Evolutionary conservation across 2,113 vertebrate genomes (phyloP), one percentile per base, ranked within the genome.

Genomic region (Asarcornis scutulata): DNA sequence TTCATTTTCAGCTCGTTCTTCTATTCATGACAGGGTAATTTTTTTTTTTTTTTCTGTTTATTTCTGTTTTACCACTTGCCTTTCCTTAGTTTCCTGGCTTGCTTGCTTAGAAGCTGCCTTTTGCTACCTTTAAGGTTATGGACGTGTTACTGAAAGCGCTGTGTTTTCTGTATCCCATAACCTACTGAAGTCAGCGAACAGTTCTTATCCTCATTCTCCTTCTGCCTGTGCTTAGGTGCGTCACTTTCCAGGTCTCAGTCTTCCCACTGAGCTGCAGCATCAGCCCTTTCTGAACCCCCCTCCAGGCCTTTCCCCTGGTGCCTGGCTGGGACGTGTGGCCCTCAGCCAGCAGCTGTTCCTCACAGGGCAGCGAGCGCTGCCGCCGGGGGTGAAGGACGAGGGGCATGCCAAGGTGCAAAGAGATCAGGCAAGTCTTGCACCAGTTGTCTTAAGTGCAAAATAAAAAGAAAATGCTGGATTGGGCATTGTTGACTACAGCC

Each of bases 321-420:
- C 36, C 67, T 21, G 62, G 36, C 56, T 2, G 2, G 48, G 25
- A 60, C 3, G 0, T 0, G 4, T 36, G 62, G 22, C 27, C 53
- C 66, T 71, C 44, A 5, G 18, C 40, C 66, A 17, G 17, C 20
- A 5, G 60, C 8, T 18, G 25, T 22, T 62, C 23, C 14, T 21
- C 44, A 0, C 4, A 0, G 0, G 3, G 32, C 50, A 36, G 18
- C 42, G 21, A 3, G 2, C 26, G 73, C 62, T 3, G 0, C 32
- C 0, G 3, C 44, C 5, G 14, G 2, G 18, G 5, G 22, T 59
- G 46, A 52, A 55, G 76, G 69, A 9, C 29, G 4, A 9, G 63
- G 48, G 48, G 23, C 17, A 34, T 1, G 1, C 64, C 1, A 21
- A 48, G 42, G 10, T 9, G 6, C 38, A 4, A 26, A 13, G 64